These are phyloP conservation scores for Myrmecobius fasciatus DNA, from an alignment of 2,113 vertebrate genomes.

Conservation along the genomic window DNA sequence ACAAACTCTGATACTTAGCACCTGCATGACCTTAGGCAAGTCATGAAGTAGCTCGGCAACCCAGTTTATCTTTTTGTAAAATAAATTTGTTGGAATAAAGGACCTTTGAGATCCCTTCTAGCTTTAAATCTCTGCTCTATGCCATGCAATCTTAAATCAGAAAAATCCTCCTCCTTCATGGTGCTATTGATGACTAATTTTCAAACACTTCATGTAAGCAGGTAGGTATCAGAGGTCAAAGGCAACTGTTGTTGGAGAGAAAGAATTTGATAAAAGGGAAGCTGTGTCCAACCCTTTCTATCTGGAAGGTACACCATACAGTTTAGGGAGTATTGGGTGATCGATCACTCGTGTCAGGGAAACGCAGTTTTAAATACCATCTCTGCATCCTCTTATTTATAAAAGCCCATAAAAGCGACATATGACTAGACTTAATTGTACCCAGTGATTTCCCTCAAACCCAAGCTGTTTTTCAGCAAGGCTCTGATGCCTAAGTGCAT, in stretches of 20 bases:
- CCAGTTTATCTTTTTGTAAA: background rate
- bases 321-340: constrained; percentile 48
- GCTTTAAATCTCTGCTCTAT: background rate
- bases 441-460: constrained; percentile 70
- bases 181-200: background rate
- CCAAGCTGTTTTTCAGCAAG: constrained; percentile 65
- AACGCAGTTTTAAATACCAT: constrained; percentile 61
- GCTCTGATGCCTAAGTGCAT: constrained; percentile 59
- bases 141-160: background rate
- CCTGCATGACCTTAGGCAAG: background rate
- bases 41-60: no score
- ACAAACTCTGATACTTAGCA: background rate
- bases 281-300: background rate
- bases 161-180: background rate
- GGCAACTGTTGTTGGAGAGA: background rate
- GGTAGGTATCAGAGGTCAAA: background rate
- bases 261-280: background rate
- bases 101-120: background rate
- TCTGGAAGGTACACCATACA: background rate
- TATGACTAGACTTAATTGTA: constrained; percentile 65
- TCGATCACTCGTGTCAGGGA: constrained; percentile 56
- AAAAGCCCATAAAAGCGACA: constrained; percentile 76
- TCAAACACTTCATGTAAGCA: background rate
- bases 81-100: background rate
- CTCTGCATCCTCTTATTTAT: constrained; percentile 61